Percentiles rank a stretch among this genome's conserved stretches.
Evolutionary conservation across 2,888 invertebrate genomes (phyloP).

Genomic region (Rotaria magnacalcarata): DNA sequence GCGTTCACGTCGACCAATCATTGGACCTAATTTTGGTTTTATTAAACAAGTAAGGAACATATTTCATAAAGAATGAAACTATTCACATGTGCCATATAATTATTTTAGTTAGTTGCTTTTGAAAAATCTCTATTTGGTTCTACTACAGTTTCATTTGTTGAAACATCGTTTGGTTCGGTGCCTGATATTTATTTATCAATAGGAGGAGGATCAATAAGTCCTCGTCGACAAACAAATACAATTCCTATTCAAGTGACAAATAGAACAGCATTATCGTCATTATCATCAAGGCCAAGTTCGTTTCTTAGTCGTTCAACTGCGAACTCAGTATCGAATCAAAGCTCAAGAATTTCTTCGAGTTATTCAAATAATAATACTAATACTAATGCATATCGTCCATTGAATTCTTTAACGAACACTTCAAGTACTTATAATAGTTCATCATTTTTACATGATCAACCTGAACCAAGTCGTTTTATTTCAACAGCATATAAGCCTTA

Average conservation of each 20-base stretch:
- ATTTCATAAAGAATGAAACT: too few relatives aligned
- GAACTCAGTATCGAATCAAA: background rate
- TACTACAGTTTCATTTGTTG: slow-evolving; percentile 13
- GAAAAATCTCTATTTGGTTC: slow-evolving; percentile 4
- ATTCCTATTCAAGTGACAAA: background rate
- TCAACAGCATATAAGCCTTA: background rate
- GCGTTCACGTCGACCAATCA: slow-evolving; percentile 1
- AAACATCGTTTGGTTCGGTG: background rate
- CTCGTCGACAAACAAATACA: background rate
- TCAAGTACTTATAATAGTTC: background rate
- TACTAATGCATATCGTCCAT: background rate
- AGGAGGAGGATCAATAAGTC: background rate
- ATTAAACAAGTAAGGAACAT: background rate
- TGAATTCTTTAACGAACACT: background rate
- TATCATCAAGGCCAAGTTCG: background rate
- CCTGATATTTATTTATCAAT: slow-evolving; percentile 18
- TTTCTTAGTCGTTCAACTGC: background rate
- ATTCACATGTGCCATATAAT: too few relatives aligned
- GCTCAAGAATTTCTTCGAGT: background rate
- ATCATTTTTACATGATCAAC: background rate
- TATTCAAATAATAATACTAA: too few relatives aligned
- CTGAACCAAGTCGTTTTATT: background rate
- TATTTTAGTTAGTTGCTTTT: background rate
- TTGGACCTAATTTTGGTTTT: slow-evolving; percentile 24
- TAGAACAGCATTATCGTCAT: background rate